These are phyloP conservation scores for Labia minor DNA, from an alignment of 2,888 invertebrate species.

Conservation along the genomic window DNA sequence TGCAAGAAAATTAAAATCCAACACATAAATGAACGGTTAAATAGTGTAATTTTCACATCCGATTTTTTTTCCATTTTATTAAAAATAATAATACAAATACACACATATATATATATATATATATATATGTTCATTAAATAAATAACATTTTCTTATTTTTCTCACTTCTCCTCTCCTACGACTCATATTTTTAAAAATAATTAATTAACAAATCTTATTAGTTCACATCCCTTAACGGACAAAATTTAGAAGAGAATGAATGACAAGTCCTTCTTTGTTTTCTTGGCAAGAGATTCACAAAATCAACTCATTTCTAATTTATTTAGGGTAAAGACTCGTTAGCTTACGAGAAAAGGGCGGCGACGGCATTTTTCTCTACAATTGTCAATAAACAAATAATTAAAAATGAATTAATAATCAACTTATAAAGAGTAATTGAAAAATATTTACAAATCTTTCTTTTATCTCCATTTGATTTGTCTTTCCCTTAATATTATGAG, in stretches of 20 bases:
- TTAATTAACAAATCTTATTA: neutral
- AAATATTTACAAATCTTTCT: neutral
- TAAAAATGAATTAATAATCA: neutral
- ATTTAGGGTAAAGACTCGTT: too few species aligned
- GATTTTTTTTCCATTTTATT: neutral
- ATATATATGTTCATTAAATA: too few species aligned
- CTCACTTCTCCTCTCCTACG: neutral
- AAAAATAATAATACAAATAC: neutral
- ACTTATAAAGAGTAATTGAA: too few species aligned
- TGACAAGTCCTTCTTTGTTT: too few species aligned
- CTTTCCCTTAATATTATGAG: neutral
- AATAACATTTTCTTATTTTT: too few species aligned
- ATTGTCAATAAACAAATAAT: neutral
- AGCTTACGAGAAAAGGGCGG: neutral
- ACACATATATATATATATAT: neutral
- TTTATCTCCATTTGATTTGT: neutral
- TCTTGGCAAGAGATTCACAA: slow-evolving; percentile 6
- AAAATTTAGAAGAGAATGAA: neutral
- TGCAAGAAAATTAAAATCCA: neutral
- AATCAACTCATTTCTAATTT: neutral
- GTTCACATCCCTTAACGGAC: too few species aligned
- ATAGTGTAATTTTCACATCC: neutral
- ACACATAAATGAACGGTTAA: neutral
- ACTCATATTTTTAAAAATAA: neutral
- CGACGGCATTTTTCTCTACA: neutral